Evolutionary conservation across 2,797 vertebrate species (phyloP), one percentile per base, ranked within the genome.

Genomic region (Cygnus olor): DNA sequence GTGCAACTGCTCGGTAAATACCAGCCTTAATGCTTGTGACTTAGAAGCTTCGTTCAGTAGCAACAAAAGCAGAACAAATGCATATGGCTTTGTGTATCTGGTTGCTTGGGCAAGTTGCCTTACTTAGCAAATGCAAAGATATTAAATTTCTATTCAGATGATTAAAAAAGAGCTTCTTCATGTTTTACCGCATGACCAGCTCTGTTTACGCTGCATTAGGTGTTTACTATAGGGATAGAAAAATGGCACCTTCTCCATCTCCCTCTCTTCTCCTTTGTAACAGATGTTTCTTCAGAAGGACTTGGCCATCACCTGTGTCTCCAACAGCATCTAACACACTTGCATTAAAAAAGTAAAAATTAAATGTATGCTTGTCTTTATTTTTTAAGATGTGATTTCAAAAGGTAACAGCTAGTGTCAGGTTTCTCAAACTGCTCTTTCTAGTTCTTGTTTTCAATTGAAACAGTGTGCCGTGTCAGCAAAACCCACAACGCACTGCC

Each of bases 81-180:
- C 77, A 73, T 85, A 96, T 96, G 95, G 91, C 96, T 96, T 66
- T 85, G 85, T 96, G 96, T 96, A 97, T 98, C 97, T 97, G 94
- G 96, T 98, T 98, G 96, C 98, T 95, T 94, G 94, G 95, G 93
- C 92, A 94, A 97, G 97, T 81, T 58, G 90, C 95, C 96, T 96
- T 97, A 94, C 96, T 97, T 97, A 97, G 96, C 92, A 97, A 97
- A 97, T 97, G 96, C 96, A 96, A 98, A 97, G 97, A 97, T 98
- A 98, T 98, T 98, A 97, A 96, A 98, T 98, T 98, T 97, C 98
- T 98, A 93, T 94, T 97, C 94, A 97, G 97, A 97, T 98, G 97
- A 98, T 98, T 98, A 97, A 98, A 97, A 94, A 98, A 97, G 94
- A 97, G 70, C 95, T 97, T 97, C 97, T 97, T 97, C 97, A 89